phyloP scores from a whole-genome alignment of 2,113 vertebrate genomes.

The Oceanites oceanicus region DNA sequence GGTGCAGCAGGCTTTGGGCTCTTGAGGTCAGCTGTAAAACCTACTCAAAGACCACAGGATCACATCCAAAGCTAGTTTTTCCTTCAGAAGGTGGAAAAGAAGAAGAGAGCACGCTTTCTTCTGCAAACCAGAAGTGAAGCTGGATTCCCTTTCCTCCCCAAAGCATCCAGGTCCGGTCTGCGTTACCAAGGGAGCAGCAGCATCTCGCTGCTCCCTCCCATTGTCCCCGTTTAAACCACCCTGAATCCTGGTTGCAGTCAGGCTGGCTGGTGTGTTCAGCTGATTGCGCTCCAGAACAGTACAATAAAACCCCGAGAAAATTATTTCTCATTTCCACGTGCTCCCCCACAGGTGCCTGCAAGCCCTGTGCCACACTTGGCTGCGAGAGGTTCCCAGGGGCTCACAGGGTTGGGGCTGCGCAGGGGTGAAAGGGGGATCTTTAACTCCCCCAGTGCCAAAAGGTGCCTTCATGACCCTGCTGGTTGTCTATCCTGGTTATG shows the following conservation, averaged over 20 bases:
- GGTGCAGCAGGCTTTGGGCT: background rate
- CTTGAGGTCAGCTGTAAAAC: background rate
- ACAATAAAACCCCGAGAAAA: background rate
- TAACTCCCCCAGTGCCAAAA: background rate
- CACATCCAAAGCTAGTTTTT: background rate
- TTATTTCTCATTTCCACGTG: background rate
- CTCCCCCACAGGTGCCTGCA: background rate
- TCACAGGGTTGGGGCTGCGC: accelerated
- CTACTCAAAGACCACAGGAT: background rate
- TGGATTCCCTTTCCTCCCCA: background rate
- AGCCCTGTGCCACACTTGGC: background rate
- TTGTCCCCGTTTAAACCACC: background rate
- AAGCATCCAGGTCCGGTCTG: background rate
- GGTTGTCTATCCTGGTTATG: background rate
- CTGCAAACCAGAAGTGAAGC: background rate
- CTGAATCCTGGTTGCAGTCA: background rate
- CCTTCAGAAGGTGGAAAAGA: background rate
- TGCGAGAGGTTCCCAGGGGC: background rate
- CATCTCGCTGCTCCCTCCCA: background rate
- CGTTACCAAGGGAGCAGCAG: background rate
- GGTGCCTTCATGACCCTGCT: background rate
- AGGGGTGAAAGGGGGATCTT: background rate
- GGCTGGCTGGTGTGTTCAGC: background rate
- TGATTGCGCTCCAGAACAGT: background rate
- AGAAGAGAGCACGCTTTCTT: background rate